phyloP scores from a whole-genome alignment of 2,888 invertebrate genomes.

The Mongoloraphidia duomilia region DNA sequence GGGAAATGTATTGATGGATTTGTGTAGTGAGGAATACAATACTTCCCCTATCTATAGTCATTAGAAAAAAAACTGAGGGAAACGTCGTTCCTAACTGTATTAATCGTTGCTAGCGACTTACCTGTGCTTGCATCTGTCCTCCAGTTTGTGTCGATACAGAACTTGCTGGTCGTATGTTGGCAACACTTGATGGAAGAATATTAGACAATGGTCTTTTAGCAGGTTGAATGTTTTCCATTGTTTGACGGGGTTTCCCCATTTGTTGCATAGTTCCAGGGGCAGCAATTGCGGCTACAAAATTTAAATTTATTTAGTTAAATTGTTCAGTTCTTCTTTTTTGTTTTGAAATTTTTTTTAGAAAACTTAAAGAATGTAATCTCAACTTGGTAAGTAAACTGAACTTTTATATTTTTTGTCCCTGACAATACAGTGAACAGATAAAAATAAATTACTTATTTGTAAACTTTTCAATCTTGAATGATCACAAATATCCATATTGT shows the following conservation, averaged over 20 bases:
- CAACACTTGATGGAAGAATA: constrained; percentile 35
- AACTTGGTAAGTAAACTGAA: neutral
- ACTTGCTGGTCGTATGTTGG: constrained; percentile 57
- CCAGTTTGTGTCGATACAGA: constrained; percentile 75
- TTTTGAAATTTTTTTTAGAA: neutral
- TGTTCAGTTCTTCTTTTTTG: neutral
- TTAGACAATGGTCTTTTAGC: constrained; percentile 28
- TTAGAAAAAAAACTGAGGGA: neutral
- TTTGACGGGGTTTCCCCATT: constrained; percentile 34
- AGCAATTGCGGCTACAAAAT: constrained; percentile 24
- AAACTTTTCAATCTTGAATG: neutral
- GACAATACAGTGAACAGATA: neutral
- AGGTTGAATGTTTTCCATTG: constrained; percentile 38
- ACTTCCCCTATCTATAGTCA: too few species aligned
- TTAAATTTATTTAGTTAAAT: constrained; percentile 9
- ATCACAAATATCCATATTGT: neutral
- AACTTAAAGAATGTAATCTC: neutral
- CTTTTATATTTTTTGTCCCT: neutral
- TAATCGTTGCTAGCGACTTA: constrained; percentile 14
- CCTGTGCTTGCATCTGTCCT: constrained; percentile 39
- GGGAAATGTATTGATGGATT: too few species aligned
- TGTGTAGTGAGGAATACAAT: too few species aligned
- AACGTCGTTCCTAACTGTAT: neutral
- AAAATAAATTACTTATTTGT: neutral
- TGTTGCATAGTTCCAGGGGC: constrained; percentile 32